Evolutionary conservation across 2,888 invertebrate genomes (phyloP).

Genomic region (Thera britannica): DNA sequence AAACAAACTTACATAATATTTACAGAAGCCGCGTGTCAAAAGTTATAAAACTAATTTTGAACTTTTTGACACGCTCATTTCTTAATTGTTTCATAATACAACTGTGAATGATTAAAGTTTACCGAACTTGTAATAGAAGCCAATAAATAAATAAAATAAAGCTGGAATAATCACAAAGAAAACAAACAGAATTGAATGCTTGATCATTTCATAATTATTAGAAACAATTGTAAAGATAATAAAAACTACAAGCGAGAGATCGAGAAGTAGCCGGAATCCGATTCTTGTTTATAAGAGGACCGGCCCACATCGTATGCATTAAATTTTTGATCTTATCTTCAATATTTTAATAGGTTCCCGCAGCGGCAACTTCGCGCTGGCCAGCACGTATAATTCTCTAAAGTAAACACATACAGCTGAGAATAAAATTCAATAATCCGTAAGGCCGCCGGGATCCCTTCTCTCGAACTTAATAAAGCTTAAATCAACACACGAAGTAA

Average conservation of each 20-base stretch:
- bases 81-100: constrained; percentile 48
- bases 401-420: constrained; percentile 58
- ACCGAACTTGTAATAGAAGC: constrained; percentile 58
- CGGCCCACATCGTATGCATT: constrained; percentile 78
- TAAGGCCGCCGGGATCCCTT: constrained; percentile 56
- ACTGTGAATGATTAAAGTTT: constrained; percentile 39
- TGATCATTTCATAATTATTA: constrained; percentile 80
- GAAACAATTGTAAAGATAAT: constrained; percentile 80
- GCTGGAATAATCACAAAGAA: constrained; percentile 76
- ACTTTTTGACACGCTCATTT: no score
- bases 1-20: not conserved
- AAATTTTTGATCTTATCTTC: constrained; percentile 81
- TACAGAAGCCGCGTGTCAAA: constrained; percentile 8
- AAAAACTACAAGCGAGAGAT: constrained; percentile 70
- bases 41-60: no score
- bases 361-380: constrained; percentile 73
- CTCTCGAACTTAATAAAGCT: constrained; percentile 73
- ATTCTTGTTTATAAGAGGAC: constrained; percentile 74
- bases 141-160: constrained; percentile 68
- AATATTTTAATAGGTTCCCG: constrained; percentile 83
- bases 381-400: constrained; percentile 77
- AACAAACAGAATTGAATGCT: constrained; percentile 79
- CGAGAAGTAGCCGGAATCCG: constrained; percentile 68
- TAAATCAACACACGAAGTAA: constrained; percentile 83
- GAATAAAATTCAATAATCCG: constrained; percentile 76